Evolutionary conservation across 2,797 vertebrate species (phyloP).

Genomic region (Acanthopagrus latus): DNA sequence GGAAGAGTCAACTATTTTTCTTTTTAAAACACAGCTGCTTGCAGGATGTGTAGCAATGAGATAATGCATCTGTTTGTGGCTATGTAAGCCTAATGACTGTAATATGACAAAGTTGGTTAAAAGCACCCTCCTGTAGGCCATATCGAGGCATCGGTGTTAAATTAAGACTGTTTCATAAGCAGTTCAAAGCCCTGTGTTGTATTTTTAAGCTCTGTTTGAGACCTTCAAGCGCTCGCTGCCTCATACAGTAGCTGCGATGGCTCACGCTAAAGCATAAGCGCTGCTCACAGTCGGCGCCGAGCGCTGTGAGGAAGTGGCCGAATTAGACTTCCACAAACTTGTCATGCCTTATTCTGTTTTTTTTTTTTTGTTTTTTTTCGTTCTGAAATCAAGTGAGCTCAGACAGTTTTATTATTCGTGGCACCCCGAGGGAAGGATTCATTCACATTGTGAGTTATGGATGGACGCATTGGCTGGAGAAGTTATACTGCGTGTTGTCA

Average conservation of each 20-base stretch:
- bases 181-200: no score
- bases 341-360: not conserved
- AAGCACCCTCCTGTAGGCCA: no score
- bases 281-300: not conserved
- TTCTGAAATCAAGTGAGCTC: not conserved
- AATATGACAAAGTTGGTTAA: no score
- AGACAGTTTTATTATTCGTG: not conserved
- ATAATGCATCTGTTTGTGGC: no score
- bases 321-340: not conserved
- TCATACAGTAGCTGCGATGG: not conserved
- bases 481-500: not conserved
- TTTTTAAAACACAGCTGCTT: no score
- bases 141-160: no score
- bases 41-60: no score
- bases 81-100: no score
- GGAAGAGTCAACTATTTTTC: no score
- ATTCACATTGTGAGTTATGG: not conserved
- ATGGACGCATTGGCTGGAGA: not conserved
- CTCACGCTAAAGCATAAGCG: not conserved
- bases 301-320: not conserved
- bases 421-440: not conserved
- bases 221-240: not conserved
- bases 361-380: not conserved
- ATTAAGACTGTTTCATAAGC: no score
- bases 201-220: constrained; percentile 9